Base-by-base conservation (phyloP, 2,888 invertebrate species). In the Drosophila emarginata region DNA sequence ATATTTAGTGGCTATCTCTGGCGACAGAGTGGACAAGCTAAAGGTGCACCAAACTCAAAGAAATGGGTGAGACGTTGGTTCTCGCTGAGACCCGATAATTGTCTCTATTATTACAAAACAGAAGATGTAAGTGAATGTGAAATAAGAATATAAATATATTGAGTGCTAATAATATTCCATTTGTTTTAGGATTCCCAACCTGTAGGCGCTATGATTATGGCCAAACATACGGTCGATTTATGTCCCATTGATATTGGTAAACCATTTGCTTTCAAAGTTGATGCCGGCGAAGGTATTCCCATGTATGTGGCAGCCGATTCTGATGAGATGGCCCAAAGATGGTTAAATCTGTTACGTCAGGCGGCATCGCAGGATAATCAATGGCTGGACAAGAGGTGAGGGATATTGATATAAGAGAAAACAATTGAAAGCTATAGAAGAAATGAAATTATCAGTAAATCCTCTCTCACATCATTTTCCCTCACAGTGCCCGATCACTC, bases 51-150 rank as follows among this genome's bases (percentile, higher is more conserved):
- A 4, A 93, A 93, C 1, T 90, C 92, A 0, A 90, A 90, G 72
- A 94, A 95, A 71, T 98, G 98, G 98, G 95, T 97, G 60, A 93
- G 96, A 64, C 93, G 98, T 77, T 98, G 97, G 97, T 98, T 98
- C 92, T 95, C 96, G 74, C 93, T 98, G 63, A 96, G 97, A 85
- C 94, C 96, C 61, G 98, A 98, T 92, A 97, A 97, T 93, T 98
- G 97, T 92, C 94, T 98, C 73, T 98, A 98, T 92, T 98, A 96
- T 92, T 98, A 98, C 93, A 98, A 98, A 93, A 96, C 96, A 87
- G 97, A 97, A 92, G 93, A 95, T 91, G 97, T 97, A 92, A 93
- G 94, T 26, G 26, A 26, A 5, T 26, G 26, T 93, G 54, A 2
- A 2, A 21, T 4, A 4, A 45, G 2, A 45, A 11, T 45, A 12